phyloP scores from a whole-genome alignment of 2,888 invertebrate genomes.

The Drosophila austrosaltans region DNA sequence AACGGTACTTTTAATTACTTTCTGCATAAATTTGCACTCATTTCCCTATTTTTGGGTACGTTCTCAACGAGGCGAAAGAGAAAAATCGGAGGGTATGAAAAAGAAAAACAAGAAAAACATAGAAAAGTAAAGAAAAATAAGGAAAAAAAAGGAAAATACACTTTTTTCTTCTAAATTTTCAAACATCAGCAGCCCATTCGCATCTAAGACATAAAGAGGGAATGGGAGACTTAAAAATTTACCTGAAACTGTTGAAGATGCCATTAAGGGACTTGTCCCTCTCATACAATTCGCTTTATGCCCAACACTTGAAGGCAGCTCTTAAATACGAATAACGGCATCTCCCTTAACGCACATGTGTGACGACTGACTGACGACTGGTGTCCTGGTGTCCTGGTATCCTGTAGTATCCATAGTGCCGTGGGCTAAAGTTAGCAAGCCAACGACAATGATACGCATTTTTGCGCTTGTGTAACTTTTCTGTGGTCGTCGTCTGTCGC shows the following conservation, averaged over 20 bases:
- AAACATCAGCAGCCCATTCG: neutral
- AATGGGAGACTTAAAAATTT: conserved; percentile 3
- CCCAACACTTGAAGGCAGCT: conserved; percentile 28
- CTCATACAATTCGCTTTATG: conserved; percentile 33
- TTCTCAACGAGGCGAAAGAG: neutral
- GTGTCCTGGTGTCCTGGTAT: too few species aligned
- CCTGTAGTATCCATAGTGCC: conserved; percentile 16
- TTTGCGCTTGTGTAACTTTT: conserved; percentile 46
- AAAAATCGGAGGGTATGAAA: neutral
- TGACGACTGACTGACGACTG: neutral
- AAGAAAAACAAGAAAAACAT: conserved; percentile 2
- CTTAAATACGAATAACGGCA: conserved; percentile 22
- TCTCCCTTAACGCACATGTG: conserved; percentile 27
- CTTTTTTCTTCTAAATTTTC: neutral
- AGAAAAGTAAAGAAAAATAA: neutral
- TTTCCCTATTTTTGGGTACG: conserved; percentile 39
- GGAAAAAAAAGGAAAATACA: neutral
- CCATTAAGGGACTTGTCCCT: conserved; percentile 41
- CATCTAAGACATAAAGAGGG: neutral
- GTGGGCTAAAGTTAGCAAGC: conserved; percentile 14
- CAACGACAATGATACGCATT: conserved; percentile 39
- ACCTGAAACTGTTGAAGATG: neutral
- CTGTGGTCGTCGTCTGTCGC: neutral
- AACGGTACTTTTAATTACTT: conserved; percentile 73
- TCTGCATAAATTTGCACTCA: conserved; percentile 73